These are phyloP conservation scores for Silurus meridionalis DNA, from an alignment of 2,113 vertebrate species.

Conservation along the genomic window DNA sequence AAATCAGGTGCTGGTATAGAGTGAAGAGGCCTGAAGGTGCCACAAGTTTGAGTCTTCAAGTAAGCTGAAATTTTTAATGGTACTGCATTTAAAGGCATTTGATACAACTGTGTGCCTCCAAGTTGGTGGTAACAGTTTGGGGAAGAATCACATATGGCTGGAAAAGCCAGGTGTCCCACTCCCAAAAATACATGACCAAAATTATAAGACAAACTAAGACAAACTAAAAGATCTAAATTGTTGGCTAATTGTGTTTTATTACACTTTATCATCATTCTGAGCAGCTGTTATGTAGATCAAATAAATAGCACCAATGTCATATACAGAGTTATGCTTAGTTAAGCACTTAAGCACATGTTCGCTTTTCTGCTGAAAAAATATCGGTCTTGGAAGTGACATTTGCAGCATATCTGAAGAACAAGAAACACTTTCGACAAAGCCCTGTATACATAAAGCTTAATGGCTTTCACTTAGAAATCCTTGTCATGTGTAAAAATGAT, in stretches of 20 bases:
- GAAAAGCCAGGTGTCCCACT: too few relatives aligned
- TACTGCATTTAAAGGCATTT: too few relatives aligned
- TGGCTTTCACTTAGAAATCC: background rate
- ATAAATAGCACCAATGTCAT: background rate
- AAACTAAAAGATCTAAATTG: background rate
- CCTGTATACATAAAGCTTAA: background rate
- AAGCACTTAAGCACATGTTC: background rate
- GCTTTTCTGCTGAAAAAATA: constrained; percentile 5
- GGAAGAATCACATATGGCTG: too few relatives aligned
- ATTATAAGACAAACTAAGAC: background rate
- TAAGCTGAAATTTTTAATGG: too few relatives aligned
- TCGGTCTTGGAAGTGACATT: background rate
- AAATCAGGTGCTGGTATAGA: too few relatives aligned
- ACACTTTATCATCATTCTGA: constrained; percentile 11
- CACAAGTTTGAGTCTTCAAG: too few relatives aligned
- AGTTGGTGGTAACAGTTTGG: too few relatives aligned
- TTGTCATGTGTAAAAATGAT: background rate
- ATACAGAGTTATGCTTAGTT: background rate
- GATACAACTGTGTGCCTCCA: too few relatives aligned
- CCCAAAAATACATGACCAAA: too few relatives aligned
- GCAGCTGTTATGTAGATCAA: constrained; percentile 17
- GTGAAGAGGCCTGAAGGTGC: too few relatives aligned
- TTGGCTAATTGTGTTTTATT: constrained; percentile 24
- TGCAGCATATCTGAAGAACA: background rate
- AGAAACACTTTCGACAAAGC: background rate